phyloP scores from a whole-genome alignment of 2,797 vertebrate genomes.

The Phataginus tricuspis region DNA sequence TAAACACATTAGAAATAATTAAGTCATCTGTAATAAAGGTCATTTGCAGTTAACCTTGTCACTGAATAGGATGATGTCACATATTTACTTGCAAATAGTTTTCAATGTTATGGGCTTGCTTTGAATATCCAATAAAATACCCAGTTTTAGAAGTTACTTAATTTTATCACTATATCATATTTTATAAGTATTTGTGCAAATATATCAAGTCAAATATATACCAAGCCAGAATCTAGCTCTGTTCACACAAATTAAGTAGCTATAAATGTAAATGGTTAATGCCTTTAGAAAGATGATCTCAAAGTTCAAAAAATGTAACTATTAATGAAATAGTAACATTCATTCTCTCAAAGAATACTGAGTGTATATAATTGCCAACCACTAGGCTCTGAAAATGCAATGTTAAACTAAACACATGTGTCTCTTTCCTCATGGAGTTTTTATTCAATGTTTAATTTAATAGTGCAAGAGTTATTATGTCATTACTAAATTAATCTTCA shows the following conservation, averaged over 20 bases:
- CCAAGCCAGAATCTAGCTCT: background rate
- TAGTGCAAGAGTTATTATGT: background rate
- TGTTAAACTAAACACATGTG: background rate
- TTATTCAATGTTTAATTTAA: conserved; percentile 8
- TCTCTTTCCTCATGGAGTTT: background rate
- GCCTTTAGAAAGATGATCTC: background rate
- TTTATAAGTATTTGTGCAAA: background rate
- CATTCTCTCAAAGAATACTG: background rate
- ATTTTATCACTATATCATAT: conserved; percentile 28
- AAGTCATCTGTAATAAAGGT: background rate
- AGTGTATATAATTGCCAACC: background rate
- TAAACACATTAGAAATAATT: background rate
- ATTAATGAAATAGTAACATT: background rate
- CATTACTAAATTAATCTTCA: background rate
- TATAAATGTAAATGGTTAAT: conserved; percentile 6
- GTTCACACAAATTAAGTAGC: conserved; percentile 4
- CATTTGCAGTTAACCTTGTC: background rate
- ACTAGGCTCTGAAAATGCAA: background rate
- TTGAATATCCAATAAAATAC: conserved; percentile 10
- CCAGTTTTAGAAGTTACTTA: background rate
- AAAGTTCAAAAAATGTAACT: background rate
- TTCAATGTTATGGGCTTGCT: background rate
- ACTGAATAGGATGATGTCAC: background rate
- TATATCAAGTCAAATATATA: conserved; percentile 41
- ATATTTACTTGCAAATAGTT: background rate